Evolutionary conservation across 2,888 invertebrate genomes (phyloP), one percentile per base, ranked within the genome.

Genomic region (Eupithecia vulgata): DNA sequence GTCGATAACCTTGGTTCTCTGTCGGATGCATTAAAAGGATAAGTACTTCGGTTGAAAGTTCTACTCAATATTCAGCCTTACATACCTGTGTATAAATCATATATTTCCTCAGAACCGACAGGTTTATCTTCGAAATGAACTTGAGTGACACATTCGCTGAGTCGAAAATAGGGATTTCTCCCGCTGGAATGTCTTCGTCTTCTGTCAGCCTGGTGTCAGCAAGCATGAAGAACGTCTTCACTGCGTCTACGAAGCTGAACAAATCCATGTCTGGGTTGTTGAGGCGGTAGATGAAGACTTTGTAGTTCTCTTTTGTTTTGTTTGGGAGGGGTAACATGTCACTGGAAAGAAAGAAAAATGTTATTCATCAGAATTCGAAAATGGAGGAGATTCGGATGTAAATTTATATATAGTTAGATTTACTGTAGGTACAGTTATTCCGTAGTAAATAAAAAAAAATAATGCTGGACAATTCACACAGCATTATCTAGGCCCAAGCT

Each of bases 151-250:
- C 95, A 67, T 96, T 96, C 0, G 95, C 94, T 85, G 96, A 95
- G 85, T 97, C 97, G 79, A 97, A 97, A 67, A 97, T 95, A 0
- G 96, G 96, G 68, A 97, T 94, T 85, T 97, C 97, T 1, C 97
- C 97, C 0, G 95, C 94, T 0, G 96, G 95, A 67, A 96, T 92
- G 52, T 95, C 95, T 1, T 92, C 91, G 76, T 96, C 96, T 42
- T 94, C 94, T 25, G 96, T 95, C 79, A 97, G 94, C 75, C 97
- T 93, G 34, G 96, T 95, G 85, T 97, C 97, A 7, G 96, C 96
- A 65, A 97, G 89, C 95, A 97, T 96, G 88, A 97, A 96, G 92
- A 97, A 96, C 0, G 96, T 95, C 88, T 96, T 96, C 66, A 96
- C 93, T 1, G 95, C 95, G 79, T 96, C 96, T 57, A 95, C 93